Base-by-base conservation (phyloP, 2,888 invertebrate genomes). In the Saturnia japonica region DNA sequence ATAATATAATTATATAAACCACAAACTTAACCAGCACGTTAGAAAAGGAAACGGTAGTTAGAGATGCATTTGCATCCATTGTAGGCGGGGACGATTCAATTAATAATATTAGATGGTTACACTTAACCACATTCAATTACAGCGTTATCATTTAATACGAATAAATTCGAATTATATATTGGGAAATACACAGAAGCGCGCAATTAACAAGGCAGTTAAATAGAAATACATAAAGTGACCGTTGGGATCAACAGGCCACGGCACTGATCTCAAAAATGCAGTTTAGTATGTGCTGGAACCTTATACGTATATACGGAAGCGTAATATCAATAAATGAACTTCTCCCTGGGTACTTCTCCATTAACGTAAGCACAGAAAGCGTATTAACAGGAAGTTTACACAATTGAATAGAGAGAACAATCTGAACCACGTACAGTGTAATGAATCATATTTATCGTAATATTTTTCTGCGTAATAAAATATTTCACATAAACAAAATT, bases 371-470 rank as follows among this genome's bases (percentile, higher is more conserved):
- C 1, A 14, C 25, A 14, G 14, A 60, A 1, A 1, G 16, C 28
- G 28, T 60, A 28, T 28, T 60, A 60, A 25, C 57, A 19, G 28
- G 57, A 60, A 60, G 2, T 60, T 25, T 54, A 14, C 25, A 60
- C n/a, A n/a, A n/a, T n/a, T n/a, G n/a, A n/a, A 28, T 14, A 3
- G 57, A 60, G 14, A 60, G 14, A 14, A 60, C 28, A 60, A 14
- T 12, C 57, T 60, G 57, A 28, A 60, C 12, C 25, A 60, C 4
- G 28, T 60, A 64, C 34, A 40, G 7, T 64, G 40, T 16, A 40
- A 64, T 64, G 64, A 64, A n/a, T 64, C 64, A 64, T 19, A 64
- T 19, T 64, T 64, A 64, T 40, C 64, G 19, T 8, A 28, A 60
- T 64, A 40, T 40, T 40, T 64, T 64, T 40, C 64, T 64, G 64